Evolutionary conservation across 2,888 invertebrate genomes (phyloP).

Genomic region (Drosophila barbarae): DNA sequence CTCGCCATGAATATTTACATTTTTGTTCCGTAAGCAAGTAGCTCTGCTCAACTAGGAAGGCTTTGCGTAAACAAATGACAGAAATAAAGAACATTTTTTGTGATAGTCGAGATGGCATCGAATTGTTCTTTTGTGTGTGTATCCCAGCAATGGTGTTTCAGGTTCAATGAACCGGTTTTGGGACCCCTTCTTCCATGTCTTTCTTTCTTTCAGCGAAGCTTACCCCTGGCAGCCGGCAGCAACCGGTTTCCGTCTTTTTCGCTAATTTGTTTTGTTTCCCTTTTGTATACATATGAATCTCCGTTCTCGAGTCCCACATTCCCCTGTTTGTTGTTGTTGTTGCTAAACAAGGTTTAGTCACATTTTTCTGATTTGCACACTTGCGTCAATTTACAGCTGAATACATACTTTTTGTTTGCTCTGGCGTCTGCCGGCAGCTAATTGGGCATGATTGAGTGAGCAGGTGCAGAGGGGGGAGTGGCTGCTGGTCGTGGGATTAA

Average conservation of each 20-base stretch:
- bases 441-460: conserved; percentile 25
- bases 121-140: conserved; percentile 9
- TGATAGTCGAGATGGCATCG: conserved; percentile 48
- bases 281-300: background rate
- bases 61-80: conserved; percentile 20
- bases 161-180: conserved; percentile 68
- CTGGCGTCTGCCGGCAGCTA: conserved; percentile 1
- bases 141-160: conserved; percentile 16
- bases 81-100: conserved; percentile 46
- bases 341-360: conserved; percentile 42
- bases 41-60: conserved; percentile 50
- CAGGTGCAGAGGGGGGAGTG: conserved; percentile 27
- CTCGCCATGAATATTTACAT: conserved; percentile 28
- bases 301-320: conserved; percentile 3
- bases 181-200: conserved; percentile 26
- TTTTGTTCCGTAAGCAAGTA: conserved; percentile 44
- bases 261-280: conserved; percentile 36
- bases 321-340: conserved; percentile 35
- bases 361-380: conserved; percentile 36
- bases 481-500: background rate
- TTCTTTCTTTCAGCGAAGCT: conserved; percentile 21
- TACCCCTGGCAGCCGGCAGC: conserved; percentile 17
- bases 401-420: conserved; percentile 1
- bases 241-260: conserved; percentile 47
- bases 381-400: conserved; percentile 51